Conservation (phyloP, 2,797 vertebrate genomes). For the Myotis daubentonii region DNA sequence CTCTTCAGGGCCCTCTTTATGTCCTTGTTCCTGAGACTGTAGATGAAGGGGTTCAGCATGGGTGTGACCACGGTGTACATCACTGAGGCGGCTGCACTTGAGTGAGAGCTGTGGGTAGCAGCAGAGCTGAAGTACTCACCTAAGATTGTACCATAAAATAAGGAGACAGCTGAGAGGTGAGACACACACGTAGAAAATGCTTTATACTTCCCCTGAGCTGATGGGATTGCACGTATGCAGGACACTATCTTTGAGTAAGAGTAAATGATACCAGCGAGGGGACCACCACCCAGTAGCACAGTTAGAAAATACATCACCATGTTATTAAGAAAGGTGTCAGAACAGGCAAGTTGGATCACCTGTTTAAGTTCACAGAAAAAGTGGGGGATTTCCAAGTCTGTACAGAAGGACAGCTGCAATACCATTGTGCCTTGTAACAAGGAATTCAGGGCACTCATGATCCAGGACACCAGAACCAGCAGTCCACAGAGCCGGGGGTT, state of each 20-base stretch:
- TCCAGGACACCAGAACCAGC: constrained; percentile 50
- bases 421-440: neutral
- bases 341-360: neutral
- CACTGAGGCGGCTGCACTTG: neutral
- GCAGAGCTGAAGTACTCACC: neutral
- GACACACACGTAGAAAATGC: neutral
- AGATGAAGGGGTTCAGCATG: constrained; percentile 13
- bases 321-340: neutral
- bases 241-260: constrained; percentile 62
- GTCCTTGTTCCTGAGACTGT: neutral
- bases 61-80: neutral
- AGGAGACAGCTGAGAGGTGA: neutral
- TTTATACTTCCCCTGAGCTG: constrained; percentile 34
- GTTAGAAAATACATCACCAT: neutral
- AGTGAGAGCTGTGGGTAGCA: neutral
- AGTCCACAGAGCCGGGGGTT: neutral
- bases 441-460: neutral
- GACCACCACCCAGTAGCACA: neutral
- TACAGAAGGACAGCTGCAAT: neutral
- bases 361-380: neutral
- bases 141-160: neutral
- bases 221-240: neutral
- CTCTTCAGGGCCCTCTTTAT: neutral
- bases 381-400: neutral
- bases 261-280: neutral